phyloP scores from a whole-genome alignment of 1,140 invertebrate species.

The Epicauta chinensis region DNA sequence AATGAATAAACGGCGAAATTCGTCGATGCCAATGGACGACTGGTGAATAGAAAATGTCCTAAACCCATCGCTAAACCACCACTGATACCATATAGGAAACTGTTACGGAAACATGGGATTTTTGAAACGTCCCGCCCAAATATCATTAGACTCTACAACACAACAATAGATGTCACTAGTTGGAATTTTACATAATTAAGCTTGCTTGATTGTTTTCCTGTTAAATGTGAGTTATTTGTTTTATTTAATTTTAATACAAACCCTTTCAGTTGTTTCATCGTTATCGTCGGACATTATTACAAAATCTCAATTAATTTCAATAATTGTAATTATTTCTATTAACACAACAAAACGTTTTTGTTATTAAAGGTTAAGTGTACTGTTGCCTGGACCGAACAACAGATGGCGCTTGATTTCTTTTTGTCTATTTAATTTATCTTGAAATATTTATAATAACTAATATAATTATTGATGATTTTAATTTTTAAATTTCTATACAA shows the following conservation, averaged over 20 bases:
- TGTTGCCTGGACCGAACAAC: too few relatives aligned
- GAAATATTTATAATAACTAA: too few relatives aligned
- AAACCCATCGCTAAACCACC: conserved; percentile 51
- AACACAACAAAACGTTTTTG: too few relatives aligned
- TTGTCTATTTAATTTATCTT: too few relatives aligned
- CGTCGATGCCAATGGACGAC: conserved; percentile 44
- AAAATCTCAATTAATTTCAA: not conserved
- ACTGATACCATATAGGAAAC: conserved; percentile 54
- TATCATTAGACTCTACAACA: conserved; percentile 41
- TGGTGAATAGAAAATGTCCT: conserved; percentile 53
- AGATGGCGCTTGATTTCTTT: too few relatives aligned
- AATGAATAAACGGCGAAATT: conserved; percentile 50
- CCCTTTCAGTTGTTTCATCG: conserved; percentile 1
- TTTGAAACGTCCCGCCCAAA: conserved; percentile 55
- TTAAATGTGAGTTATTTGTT: too few relatives aligned
- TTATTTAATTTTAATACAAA: not conserved
- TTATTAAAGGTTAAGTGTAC: too few relatives aligned
- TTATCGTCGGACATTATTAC: not conserved
- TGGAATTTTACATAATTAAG: not conserved
- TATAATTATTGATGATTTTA: too few relatives aligned
- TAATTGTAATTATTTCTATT: too few relatives aligned
- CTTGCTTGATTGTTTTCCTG: not conserved
- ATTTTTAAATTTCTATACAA: too few relatives aligned
- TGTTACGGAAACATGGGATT: conserved; percentile 59
- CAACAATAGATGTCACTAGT: conserved; percentile 1